Base-by-base conservation (phyloP, 2,888 invertebrate genomes). In the Agrotis clavis region DNA sequence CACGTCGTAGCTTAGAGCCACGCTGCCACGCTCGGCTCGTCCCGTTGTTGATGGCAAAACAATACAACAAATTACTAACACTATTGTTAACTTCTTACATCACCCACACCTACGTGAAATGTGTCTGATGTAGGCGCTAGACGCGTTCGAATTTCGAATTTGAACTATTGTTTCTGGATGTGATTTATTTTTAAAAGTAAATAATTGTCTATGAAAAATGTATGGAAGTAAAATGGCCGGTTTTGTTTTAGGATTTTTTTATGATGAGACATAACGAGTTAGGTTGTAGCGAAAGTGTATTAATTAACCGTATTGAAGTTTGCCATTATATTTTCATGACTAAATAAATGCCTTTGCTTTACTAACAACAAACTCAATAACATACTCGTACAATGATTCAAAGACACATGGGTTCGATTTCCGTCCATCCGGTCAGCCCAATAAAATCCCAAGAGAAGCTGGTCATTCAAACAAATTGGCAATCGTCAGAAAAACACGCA, bases 51-150 rank as follows among this genome's bases (percentile, higher is more conserved):
- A 88, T 86, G 80, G 83, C 85, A 85, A 88, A 89, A 89, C 90
- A 91, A 90, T 90, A 88, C 85, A 83, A 87, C 86, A 84, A 85
- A 89, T 88, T 88, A 87, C 83, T 66, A 77, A 79, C 72, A 78
- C 83, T 86, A 88, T 90, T 89, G 89, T 87, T 88, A 79, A 79
- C 82, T 79, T 81, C 84, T 88, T 90, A 86, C 88, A 86, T 89
- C 90, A 90, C 81, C 70, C 57, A 84, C 88, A 78, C 84, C 71
- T 83, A 87, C 86, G 85, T 77, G 57, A 35, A 64, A 30, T 25
- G 59, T 73, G 64, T 65, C 57, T 57, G 41, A 65, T 79, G 87
- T 83, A 82, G 86, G 86, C 77, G 84, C 67, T 83, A 74, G 74
- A 81, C 74, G 74, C 75, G 71, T 70, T 86, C 48, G 56, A 75